Evolutionary conservation across 92 coral and sea anemone species (phyloP).

Genomic region (Porites divaricata): DNA sequence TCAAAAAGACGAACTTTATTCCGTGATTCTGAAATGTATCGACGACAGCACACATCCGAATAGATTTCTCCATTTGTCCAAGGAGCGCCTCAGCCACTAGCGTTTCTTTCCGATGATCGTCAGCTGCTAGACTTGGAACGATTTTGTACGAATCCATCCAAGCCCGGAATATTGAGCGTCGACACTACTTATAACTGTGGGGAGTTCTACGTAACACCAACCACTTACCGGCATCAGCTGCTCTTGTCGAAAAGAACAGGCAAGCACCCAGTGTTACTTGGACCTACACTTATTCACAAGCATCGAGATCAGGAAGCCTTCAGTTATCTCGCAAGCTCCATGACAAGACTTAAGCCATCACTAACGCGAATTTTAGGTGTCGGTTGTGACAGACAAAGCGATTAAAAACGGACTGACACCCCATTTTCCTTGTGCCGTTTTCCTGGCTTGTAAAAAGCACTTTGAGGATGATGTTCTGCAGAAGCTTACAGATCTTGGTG

Average conservation of each 20-base stretch:
- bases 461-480: constrained; percentile 48
- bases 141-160: constrained; percentile 39
- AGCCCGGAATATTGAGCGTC: constrained; percentile 44
- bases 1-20: constrained; percentile 49
- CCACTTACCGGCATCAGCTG: constrained; percentile 30
- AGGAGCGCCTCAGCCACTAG: constrained; percentile 61
- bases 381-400: constrained; percentile 58
- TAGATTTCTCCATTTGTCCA: constrained; percentile 51
- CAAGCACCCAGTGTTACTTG: constrained; percentile 54
- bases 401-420: constrained; percentile 39
- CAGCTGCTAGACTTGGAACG: constrained; percentile 46
- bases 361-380: constrained; percentile 25
- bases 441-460: constrained; percentile 59
- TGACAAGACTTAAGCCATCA: constrained; percentile 32
- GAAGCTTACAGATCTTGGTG: constrained; percentile 53
- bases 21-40: constrained; percentile 42
- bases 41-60: constrained; percentile 21
- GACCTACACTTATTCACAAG: constrained; percentile 62
- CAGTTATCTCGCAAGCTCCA: constrained; percentile 50
- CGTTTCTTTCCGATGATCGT: constrained; percentile 46
- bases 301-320: constrained; percentile 48
- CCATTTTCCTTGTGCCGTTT: constrained; percentile 54
- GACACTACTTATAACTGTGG: constrained; percentile 67
- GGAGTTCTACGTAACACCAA: constrained; percentile 45
- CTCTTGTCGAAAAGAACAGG: constrained; percentile 34